Conservation (phyloP, 2,888 invertebrate species). For the Mimas tiliae region DNA sequence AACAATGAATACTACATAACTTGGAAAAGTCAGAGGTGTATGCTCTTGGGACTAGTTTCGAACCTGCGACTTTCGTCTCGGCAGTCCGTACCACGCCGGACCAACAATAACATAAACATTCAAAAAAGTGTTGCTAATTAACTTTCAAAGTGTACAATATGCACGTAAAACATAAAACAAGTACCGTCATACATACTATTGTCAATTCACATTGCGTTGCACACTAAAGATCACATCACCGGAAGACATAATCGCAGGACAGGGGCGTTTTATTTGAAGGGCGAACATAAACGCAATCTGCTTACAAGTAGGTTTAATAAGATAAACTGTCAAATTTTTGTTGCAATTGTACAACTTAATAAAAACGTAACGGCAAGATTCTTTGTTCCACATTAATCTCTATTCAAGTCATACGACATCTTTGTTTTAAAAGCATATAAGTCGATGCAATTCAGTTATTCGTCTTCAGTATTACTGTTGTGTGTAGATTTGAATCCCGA, state of each 20-base stretch:
- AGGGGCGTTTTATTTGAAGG: slow-evolving; percentile 68
- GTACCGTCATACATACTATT: slow-evolving; percentile 34
- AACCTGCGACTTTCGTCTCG: too few species aligned
- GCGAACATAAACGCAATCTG: slow-evolving; percentile 64
- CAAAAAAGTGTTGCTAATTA: too few species aligned
- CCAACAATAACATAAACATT: too few species aligned
- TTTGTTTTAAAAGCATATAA: slow-evolving; percentile 33
- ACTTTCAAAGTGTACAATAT: too few species aligned
- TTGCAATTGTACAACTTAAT: slow-evolving; percentile 42
- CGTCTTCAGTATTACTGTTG: too few species aligned
- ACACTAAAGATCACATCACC: slow-evolving; percentile 18
- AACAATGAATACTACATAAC: too few species aligned
- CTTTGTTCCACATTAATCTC: slow-evolving; percentile 46
- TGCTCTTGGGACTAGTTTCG: too few species aligned
- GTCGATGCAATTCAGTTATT: too few species aligned
- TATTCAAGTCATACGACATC: slow-evolving; percentile 36
- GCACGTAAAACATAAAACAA: neutral
- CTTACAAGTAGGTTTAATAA: slow-evolving; percentile 66
- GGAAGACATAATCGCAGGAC: slow-evolving; percentile 37
- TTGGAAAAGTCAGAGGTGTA: too few species aligned
- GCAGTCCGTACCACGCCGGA: too few species aligned
- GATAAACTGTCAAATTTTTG: slow-evolving; percentile 44
- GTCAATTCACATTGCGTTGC: slow-evolving; percentile 52
- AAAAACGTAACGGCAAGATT: slow-evolving; percentile 31
- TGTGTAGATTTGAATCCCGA: too few species aligned